Conservation (phyloP, 2,797 vertebrate genomes). For the Pseudochirops cupreus region DNA sequence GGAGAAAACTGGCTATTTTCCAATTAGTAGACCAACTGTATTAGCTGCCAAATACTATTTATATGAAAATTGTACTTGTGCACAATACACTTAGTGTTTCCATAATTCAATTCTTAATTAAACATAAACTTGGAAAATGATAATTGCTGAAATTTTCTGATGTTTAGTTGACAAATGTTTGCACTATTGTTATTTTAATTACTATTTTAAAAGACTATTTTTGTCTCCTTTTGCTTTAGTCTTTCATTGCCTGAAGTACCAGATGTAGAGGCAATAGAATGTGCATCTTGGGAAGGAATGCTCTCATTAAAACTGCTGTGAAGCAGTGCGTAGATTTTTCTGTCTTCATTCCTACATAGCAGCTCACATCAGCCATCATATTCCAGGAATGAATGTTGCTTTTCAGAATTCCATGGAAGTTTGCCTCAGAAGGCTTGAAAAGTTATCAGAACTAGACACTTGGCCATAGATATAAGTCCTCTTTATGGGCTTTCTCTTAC, state of each 20-base stretch:
- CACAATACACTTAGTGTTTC: slow-evolving; percentile 51
- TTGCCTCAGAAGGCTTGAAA: slow-evolving; percentile 10
- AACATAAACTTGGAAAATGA: slow-evolving; percentile 58
- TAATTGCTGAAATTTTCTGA: slow-evolving; percentile 47
- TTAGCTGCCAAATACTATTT: slow-evolving; percentile 32
- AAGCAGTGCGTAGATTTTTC: slow-evolving; percentile 58
- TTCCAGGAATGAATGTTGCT: background rate
- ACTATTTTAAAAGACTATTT: slow-evolving; percentile 65
- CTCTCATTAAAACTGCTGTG: slow-evolving; percentile 64
- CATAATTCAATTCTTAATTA: slow-evolving; percentile 62
- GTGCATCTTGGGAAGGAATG: slow-evolving; percentile 50
- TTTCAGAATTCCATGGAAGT: slow-evolving; percentile 17
- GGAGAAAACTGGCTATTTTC: slow-evolving; percentile 55
- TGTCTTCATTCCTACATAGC: slow-evolving; percentile 55
- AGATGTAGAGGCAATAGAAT: background rate
- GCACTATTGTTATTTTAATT: slow-evolving; percentile 62
- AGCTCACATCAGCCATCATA: background rate
- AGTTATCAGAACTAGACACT: background rate
- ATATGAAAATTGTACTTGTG: slow-evolving; percentile 58
- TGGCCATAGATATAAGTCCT: background rate
- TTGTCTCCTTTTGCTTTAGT: slow-evolving; percentile 45
- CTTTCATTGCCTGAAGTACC: slow-evolving; percentile 61
- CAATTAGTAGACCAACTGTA: slow-evolving; percentile 27
- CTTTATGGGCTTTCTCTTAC: background rate
- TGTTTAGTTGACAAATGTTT: slow-evolving; percentile 59